These are phyloP conservation scores for Montifringilla adamsi DNA, from an alignment of 2,113 vertebrate species.

Conservation along the genomic window DNA sequence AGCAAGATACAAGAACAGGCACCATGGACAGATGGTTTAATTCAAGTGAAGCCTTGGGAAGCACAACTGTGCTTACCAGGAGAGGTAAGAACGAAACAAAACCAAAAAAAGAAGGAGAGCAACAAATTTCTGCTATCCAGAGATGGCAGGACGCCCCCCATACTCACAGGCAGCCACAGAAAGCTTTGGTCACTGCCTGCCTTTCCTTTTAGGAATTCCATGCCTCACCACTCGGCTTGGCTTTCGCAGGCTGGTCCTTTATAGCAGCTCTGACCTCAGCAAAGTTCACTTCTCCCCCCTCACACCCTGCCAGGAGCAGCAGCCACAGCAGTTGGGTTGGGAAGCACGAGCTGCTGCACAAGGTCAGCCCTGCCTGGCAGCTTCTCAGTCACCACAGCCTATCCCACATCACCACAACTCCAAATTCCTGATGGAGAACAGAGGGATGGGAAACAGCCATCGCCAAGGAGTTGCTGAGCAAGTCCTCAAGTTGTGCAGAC, in stretches of 20 bases:
- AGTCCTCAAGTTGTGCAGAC: background rate
- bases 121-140: background rate
- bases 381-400: background rate
- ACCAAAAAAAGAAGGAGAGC: rapidly evolving
- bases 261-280: background rate
- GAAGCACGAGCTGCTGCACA: rapidly evolving
- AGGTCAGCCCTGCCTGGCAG: background rate
- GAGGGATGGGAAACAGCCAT: background rate
- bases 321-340: rapidly evolving
- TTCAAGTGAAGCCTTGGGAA: background rate
- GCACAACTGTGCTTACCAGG: background rate
- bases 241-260: background rate
- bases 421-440: background rate
- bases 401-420: rapidly evolving
- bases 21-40: background rate
- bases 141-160: rapidly evolving
- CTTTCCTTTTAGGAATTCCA: background rate
- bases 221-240: rapidly evolving
- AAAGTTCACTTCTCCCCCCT: background rate
- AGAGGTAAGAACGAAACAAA: background rate
- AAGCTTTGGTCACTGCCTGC: background rate
- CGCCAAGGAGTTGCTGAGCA: rapidly evolving
- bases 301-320: background rate
- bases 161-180: background rate
- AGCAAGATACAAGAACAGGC: background rate